A percentile compares a stretch with the other conserved stretches of the same genome.
phyloP scores from a whole-genome alignment of 1,140 invertebrate genomes.

The Lepidotrigona ventralis region DNA sequence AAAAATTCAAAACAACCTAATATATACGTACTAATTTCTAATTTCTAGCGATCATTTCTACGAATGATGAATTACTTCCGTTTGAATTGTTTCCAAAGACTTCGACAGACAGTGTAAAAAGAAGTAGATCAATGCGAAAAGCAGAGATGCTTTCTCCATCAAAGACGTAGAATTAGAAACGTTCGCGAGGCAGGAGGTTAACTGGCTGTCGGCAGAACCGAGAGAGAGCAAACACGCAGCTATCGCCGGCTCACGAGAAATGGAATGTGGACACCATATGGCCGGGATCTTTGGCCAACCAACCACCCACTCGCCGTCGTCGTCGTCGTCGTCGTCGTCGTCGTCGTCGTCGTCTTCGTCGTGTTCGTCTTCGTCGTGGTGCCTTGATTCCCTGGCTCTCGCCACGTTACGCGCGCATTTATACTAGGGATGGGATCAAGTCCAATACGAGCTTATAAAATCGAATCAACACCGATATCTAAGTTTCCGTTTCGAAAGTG shows the following conservation, averaged over 20 bases:
- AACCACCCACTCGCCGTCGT: slow-evolving; percentile 46
- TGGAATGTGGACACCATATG: slow-evolving; percentile 80
- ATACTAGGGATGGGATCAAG: too few relatives aligned
- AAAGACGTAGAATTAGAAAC: not conserved
- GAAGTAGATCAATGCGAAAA: not conserved
- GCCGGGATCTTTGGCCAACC: slow-evolving; percentile 68
- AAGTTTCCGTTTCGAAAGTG: too few relatives aligned
- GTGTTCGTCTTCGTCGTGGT: not conserved
- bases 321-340: not conserved
- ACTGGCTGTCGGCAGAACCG: not conserved
- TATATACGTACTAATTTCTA: not conserved
- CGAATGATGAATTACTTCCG: not conserved
- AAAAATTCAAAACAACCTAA: not conserved
- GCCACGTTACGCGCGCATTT: not conserved
- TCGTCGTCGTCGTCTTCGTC: not conserved
- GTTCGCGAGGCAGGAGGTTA: slow-evolving; percentile 33
- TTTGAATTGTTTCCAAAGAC: too few relatives aligned
- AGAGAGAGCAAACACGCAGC: slow-evolving; percentile 14
- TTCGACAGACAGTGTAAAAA: too few relatives aligned
- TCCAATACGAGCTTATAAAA: too few relatives aligned
- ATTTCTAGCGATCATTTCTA: not conserved
- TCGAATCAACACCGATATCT: too few relatives aligned
- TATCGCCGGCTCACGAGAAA: slow-evolving; percentile 61
- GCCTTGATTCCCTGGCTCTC: not conserved
- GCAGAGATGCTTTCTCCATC: not conserved